These are phyloP conservation scores for Malaclemys terrapin DNA, from an alignment of 2,113 vertebrate species.

Conservation along the genomic window DNA sequence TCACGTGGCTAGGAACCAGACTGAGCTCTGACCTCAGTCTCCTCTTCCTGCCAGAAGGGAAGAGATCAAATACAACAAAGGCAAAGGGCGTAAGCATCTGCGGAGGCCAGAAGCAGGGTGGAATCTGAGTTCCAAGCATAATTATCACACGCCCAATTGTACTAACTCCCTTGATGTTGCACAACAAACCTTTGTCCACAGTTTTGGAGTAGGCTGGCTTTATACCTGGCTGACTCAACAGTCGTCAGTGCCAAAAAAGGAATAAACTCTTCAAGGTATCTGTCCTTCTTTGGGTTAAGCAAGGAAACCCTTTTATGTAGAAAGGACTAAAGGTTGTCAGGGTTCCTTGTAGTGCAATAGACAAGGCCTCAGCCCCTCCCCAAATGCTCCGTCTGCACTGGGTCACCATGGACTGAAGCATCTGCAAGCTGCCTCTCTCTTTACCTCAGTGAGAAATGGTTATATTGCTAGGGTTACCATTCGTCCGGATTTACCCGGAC, in stretches of 20 bases:
- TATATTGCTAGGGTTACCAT: neutral
- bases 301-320: neutral
- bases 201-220: neutral
- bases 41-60: constrained; percentile 5
- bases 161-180: neutral
- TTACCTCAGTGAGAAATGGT: neutral
- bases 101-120: constrained; percentile 10
- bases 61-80: constrained; percentile 5
- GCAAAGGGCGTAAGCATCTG: neutral
- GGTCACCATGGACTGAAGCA: neutral
- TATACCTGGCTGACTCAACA: neutral
- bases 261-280: neutral
- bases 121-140: neutral
- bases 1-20: constrained; percentile 86
- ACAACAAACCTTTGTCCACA: neutral
- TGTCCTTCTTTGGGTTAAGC: neutral
- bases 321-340: neutral
- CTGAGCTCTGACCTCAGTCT: constrained; percentile 67
- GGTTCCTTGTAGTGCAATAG: neutral
- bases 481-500: too few species aligned
- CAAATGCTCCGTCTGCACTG: neutral
- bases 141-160: neutral
- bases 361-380: neutral
- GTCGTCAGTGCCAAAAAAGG: too few species aligned
- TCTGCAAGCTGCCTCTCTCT: neutral